Conservation (phyloP, 2,888 invertebrate genomes). For the Volucella zonaria region DNA sequence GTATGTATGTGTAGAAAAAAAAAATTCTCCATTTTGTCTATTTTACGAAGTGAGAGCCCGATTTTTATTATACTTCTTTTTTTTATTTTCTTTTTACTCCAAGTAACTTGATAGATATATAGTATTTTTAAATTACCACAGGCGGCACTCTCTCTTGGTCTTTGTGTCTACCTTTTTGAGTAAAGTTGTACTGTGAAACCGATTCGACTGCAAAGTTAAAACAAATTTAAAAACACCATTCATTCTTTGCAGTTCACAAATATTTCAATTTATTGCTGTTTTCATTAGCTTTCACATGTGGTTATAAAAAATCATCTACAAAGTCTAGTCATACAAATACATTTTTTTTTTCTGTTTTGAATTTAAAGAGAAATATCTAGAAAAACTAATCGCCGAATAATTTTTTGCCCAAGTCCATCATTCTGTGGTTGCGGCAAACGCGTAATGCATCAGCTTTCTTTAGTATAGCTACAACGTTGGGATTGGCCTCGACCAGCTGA, state of each 20-base stretch:
- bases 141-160: not conserved
- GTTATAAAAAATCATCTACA: slow-evolving; percentile 44
- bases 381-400: slow-evolving; percentile 90
- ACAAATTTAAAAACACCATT: slow-evolving; percentile 17
- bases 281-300: slow-evolving; percentile 21
- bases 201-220: not conserved
- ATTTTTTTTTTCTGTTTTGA: not conserved
- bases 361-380: slow-evolving; percentile 32
- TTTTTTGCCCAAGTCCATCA: slow-evolving; percentile 94
- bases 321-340: slow-evolving; percentile 2
- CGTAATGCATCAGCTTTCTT: slow-evolving; percentile 92
- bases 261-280: slow-evolving; percentile 42
- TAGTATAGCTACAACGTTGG: slow-evolving; percentile 88
- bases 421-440: slow-evolving; percentile 92
- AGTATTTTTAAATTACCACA: slow-evolving; percentile 30
- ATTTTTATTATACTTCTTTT: slow-evolving; percentile 26
- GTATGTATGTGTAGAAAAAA: slow-evolving; percentile 18
- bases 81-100: slow-evolving; percentile 1
- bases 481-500: slow-evolving; percentile 91
- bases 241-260: slow-evolving; percentile 14
- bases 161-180: not conserved
- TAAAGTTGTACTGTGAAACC: not conserved
- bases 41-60: slow-evolving; percentile 28
- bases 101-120: slow-evolving; percentile 48
- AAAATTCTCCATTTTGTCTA: slow-evolving; percentile 58